Percentiles rank a stretch among this genome's conserved stretches.
Evolutionary conservation across 2,888 invertebrate genomes (phyloP).

Genomic region (Melinaea menophilus): DNA sequence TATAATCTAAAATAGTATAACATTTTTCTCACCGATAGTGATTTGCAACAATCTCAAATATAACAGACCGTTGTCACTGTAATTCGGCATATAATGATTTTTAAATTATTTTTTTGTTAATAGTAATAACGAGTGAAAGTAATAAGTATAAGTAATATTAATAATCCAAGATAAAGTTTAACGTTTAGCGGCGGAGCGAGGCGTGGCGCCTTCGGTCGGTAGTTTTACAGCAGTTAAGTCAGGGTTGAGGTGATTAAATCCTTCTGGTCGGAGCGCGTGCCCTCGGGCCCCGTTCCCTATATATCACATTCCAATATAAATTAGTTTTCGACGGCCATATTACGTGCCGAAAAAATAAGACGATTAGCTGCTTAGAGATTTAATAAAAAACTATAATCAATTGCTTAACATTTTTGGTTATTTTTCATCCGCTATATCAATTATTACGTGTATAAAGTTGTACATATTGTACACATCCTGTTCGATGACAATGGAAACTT

Average conservation of each 20-base stretch:
- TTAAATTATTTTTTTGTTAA: constrained; percentile 3
- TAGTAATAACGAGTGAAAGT: not conserved
- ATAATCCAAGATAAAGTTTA: constrained; percentile 19
- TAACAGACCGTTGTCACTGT: not conserved
- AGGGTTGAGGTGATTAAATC: constrained; percentile 69
- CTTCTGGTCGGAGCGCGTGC: constrained; percentile 54
- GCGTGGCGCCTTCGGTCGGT: constrained; percentile 54
- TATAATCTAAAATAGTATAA: constrained; percentile 9
- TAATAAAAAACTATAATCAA: constrained; percentile 1
- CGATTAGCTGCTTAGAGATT: constrained; percentile 50
- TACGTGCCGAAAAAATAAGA: constrained; percentile 59
- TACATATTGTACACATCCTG: no score
- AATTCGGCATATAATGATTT: constrained; percentile 1
- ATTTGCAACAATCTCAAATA: constrained; percentile 1
- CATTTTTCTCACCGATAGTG: constrained; percentile 8
- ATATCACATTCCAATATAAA: constrained; percentile 77
- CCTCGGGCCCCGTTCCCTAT: constrained; percentile 54
- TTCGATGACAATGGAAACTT: constrained; percentile 6
- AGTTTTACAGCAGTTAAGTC: constrained; percentile 60
- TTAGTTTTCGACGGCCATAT: constrained; percentile 68
- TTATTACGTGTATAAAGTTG: not conserved
- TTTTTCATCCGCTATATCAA: not conserved
- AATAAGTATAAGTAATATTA: constrained; percentile 10
- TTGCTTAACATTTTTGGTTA: not conserved
- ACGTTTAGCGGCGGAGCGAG: constrained; percentile 28